phyloP scores from a whole-genome alignment of 2,113 vertebrate genomes.

The Cacatua alba region DNA sequence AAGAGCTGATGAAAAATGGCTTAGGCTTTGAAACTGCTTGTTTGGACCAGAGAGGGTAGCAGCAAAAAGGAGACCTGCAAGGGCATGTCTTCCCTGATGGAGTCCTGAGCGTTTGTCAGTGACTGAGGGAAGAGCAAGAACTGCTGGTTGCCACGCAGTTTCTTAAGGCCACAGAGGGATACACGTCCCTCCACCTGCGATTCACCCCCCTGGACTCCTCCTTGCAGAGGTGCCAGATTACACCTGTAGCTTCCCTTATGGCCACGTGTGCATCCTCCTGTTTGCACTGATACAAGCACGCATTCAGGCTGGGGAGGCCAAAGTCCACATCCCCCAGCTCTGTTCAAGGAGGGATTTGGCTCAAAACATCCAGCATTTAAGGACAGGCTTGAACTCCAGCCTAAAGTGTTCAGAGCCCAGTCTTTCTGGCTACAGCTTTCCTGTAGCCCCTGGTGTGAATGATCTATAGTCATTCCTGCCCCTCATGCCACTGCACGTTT shows the following conservation, averaged over 20 bases:
- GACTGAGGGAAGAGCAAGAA: not conserved
- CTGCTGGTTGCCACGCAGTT: not conserved
- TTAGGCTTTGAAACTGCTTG: not conserved
- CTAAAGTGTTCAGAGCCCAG: not conserved
- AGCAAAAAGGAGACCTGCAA: not conserved
- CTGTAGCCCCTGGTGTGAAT: not conserved
- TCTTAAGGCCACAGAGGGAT: not conserved
- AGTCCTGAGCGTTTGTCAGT: rapidly evolving
- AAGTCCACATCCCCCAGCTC: not conserved
- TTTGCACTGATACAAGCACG: not conserved
- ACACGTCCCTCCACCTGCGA: rapidly evolving
- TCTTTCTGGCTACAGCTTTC: not conserved
- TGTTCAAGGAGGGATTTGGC: not conserved
- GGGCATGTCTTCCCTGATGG: not conserved
- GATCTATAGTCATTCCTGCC: not conserved
- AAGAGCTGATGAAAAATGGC: not conserved
- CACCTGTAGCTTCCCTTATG: rapidly evolving
- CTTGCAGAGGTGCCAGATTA: not conserved
- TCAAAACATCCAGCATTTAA: not conserved
- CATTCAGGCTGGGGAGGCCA: not conserved
- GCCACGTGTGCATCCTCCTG: rapidly evolving
- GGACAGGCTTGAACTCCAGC: not conserved
- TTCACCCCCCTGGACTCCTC: not conserved
- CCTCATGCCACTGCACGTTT: not conserved
- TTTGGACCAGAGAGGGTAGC: not conserved